Evolutionary conservation across 1,140 invertebrate genomes (phyloP).

Genomic region (Bombus huntii): DNA sequence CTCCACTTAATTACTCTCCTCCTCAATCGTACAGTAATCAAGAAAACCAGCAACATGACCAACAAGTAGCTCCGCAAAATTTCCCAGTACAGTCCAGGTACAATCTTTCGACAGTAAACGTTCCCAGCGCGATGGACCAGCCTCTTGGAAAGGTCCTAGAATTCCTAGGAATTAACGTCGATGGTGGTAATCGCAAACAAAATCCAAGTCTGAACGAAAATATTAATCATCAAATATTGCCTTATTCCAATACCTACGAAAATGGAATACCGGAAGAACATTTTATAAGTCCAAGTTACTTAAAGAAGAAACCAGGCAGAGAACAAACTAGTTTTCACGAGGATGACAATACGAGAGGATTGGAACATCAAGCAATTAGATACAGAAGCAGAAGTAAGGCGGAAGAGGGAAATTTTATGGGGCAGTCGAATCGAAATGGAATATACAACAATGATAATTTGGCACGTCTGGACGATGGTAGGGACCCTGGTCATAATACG

Average conservation of each 20-base stretch:
- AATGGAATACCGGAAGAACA: slow-evolving; percentile 26
- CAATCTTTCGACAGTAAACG: neutral
- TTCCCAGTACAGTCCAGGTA: neutral
- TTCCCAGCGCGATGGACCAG: slow-evolving; percentile 23
- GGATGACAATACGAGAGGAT: neutral
- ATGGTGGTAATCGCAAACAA: neutral
- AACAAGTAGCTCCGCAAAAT: neutral
- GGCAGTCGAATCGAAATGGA: neutral
- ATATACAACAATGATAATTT: neutral
- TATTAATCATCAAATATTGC: neutral
- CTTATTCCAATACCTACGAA: slow-evolving; percentile 3
- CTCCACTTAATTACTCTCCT: neutral
- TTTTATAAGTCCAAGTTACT: slow-evolving; percentile 25
- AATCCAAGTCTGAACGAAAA: slow-evolving; percentile 1
- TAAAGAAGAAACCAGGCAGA: neutral
- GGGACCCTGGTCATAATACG: neutral
- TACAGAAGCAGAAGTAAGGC: neutral
- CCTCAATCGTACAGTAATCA: neutral
- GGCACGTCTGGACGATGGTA: neutral
- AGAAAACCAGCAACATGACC: neutral
- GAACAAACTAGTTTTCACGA: neutral
- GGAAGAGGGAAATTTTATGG: neutral
- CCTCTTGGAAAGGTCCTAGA: slow-evolving; percentile 33
- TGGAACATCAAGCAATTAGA: neutral
- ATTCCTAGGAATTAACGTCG: slow-evolving; percentile 25